phyloP scores from a whole-genome alignment of 2,797 vertebrate species.

The Microcaecilia unicolor region DNA sequence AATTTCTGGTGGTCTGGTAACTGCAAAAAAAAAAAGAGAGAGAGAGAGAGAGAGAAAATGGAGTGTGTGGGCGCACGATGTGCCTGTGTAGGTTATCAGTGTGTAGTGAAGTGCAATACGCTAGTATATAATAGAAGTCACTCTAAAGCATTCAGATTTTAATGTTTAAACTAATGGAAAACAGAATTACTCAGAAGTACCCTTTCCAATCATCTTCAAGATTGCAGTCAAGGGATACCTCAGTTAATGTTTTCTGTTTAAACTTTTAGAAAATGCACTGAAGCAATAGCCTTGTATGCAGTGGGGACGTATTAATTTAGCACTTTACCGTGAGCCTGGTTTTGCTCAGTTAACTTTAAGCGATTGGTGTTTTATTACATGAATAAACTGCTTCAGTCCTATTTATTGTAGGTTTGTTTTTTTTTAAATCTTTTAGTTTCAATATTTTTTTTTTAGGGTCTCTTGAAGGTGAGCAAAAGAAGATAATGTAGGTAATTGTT shows the following conservation, averaged over 20 bases:
- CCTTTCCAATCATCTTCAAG: constrained; percentile 26
- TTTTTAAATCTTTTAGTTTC: not conserved
- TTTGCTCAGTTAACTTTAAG: constrained; percentile 38
- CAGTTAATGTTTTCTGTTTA: constrained; percentile 1
- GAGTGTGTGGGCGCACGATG: not conserved
- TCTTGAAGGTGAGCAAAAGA: not conserved
- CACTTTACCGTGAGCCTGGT: not conserved
- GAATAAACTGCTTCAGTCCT: constrained; percentile 35
- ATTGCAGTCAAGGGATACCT: not conserved
- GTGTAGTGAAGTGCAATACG: not conserved
- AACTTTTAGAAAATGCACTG: constrained; percentile 4
- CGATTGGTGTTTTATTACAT: constrained; percentile 26
- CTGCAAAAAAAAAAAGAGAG: constrained; percentile 1
- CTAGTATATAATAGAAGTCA: not conserved
- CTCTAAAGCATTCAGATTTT: constrained; percentile 8
- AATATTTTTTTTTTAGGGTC: not conserved
- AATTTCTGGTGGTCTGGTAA: not conserved
- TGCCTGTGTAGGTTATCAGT: too few species aligned
- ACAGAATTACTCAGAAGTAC: constrained; percentile 1
- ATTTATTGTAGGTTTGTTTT: constrained; percentile 19
- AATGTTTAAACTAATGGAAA: constrained; percentile 19
- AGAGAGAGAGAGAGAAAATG: too few species aligned
- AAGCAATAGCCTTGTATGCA: constrained; percentile 9
- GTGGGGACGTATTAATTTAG: constrained; percentile 25
- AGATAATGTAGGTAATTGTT: too few species aligned